Percentiles rank a stretch among this genome's conserved stretches.
Evolutionary conservation across 2,113 vertebrate genomes (phyloP).

Genomic region (Amphilophus citrinellus): DNA sequence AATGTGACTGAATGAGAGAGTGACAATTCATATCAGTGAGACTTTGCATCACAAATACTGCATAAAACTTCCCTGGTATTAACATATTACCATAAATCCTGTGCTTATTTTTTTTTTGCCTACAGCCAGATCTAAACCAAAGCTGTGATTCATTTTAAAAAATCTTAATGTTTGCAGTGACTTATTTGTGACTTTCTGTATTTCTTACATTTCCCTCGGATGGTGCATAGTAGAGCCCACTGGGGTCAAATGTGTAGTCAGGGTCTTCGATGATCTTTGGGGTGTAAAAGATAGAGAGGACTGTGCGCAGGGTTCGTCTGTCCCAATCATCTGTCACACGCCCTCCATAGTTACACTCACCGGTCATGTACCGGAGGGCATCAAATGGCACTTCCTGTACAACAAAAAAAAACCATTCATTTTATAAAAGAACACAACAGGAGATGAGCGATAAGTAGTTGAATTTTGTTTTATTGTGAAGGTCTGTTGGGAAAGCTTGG

Average conservation of each 20-base stretch:
- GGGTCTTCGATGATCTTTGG: constrained; percentile 71
- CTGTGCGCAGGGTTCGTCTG: constrained; percentile 82
- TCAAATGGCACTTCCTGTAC: constrained; percentile 85
- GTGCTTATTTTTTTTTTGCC: neutral
- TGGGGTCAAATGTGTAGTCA: constrained; percentile 86
- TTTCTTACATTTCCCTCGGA: constrained; percentile 68
- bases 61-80: neutral
- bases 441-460: neutral
- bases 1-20: neutral
- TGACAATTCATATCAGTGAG: neutral
- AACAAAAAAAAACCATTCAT: neutral
- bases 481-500: neutral
- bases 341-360: constrained; percentile 90
- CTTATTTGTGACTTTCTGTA: neutral
- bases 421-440: neutral
- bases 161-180: neutral
- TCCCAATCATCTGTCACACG: constrained; percentile 91
- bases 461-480: neutral
- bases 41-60: neutral
- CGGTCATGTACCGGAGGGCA: constrained; percentile 87
- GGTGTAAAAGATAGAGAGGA: constrained; percentile 87
- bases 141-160: neutral
- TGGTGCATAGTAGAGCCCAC: constrained; percentile 84
- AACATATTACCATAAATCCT: neutral
- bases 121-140: neutral